Conservation (phyloP, 2,888 invertebrate genomes). For the Phyllotreta cruciferae region DNA sequence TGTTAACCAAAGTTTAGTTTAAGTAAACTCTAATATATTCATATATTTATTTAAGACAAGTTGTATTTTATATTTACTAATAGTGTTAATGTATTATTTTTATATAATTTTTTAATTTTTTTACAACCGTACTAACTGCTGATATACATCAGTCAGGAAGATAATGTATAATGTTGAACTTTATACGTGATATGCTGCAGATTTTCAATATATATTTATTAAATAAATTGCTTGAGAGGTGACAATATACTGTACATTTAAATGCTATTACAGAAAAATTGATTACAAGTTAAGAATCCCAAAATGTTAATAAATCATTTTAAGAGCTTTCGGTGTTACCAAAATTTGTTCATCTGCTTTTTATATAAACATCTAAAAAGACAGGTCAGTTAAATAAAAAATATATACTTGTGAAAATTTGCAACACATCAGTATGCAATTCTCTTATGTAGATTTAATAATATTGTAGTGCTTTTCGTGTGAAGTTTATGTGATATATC, state of each 20-base stretch:
- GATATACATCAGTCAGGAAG: slow-evolving; percentile 46
- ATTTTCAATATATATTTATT: slow-evolving; percentile 7
- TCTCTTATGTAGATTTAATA: slow-evolving; percentile 57
- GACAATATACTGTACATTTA: too few species aligned
- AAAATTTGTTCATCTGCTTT: too few species aligned
- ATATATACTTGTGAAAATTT: slow-evolving; percentile 5
- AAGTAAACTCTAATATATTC: slow-evolving; percentile 51
- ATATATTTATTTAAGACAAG: slow-evolving; percentile 53
- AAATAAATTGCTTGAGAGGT: too few species aligned
- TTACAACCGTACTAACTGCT: slow-evolving; percentile 53
- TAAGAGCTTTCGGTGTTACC: too few species aligned
- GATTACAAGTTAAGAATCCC: too few species aligned
- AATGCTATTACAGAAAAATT: too few species aligned
- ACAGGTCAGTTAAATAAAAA: not conserved
- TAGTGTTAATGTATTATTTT: slow-evolving; percentile 55
- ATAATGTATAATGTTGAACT: slow-evolving; percentile 51
- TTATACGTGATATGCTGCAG: slow-evolving; percentile 26
- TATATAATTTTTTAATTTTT: slow-evolving; percentile 58
- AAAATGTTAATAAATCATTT: too few species aligned
- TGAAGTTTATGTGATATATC: slow-evolving; percentile 64
- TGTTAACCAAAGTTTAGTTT: slow-evolving; percentile 58
- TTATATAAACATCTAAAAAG: not conserved
- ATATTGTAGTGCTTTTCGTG: slow-evolving; percentile 63
- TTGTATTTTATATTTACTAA: slow-evolving; percentile 50
- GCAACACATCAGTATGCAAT: slow-evolving; percentile 39